Percentiles rank a stretch among this genome's conserved stretches.
Conservation (phyloP, 2,113 vertebrate species). For the Lagopus muta region DNA sequence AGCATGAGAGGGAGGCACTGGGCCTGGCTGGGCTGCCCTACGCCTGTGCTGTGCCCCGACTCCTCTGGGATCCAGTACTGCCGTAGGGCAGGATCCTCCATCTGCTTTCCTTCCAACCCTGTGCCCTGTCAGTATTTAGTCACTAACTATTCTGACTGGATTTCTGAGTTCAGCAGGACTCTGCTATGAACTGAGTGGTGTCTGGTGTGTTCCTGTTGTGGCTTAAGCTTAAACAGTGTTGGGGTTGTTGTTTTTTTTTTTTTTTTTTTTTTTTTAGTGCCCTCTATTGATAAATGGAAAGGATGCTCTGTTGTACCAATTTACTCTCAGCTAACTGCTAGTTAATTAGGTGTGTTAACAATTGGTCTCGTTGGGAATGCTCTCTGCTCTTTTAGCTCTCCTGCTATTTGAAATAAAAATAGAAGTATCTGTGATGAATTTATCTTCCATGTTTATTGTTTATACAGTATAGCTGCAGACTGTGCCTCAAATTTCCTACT, state of each 20-base stretch:
- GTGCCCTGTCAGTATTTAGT: neutral
- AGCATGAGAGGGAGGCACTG: neutral
- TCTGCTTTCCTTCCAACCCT: accelerated
- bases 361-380: neutral
- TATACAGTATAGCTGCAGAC: neutral
- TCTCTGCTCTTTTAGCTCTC: neutral
- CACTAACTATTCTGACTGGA: neutral
- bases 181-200: neutral
- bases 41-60: accelerated
- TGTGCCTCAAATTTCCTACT: neutral
- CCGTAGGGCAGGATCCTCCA: accelerated
- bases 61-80: neutral
- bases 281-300: neutral
- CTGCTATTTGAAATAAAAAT: neutral
- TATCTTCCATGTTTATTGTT: neutral
- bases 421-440: neutral
- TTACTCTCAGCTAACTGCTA: neutral
- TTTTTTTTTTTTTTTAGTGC: neutral
- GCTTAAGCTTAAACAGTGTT: neutral
- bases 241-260: no score
- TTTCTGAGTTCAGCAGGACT: neutral
- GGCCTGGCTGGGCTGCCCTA: neutral
- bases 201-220: neutral
- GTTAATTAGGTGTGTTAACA: neutral
- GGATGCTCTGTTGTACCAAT: neutral